Conservation (phyloP, 2,888 invertebrate species). For the Dastarcus helophoroides region DNA sequence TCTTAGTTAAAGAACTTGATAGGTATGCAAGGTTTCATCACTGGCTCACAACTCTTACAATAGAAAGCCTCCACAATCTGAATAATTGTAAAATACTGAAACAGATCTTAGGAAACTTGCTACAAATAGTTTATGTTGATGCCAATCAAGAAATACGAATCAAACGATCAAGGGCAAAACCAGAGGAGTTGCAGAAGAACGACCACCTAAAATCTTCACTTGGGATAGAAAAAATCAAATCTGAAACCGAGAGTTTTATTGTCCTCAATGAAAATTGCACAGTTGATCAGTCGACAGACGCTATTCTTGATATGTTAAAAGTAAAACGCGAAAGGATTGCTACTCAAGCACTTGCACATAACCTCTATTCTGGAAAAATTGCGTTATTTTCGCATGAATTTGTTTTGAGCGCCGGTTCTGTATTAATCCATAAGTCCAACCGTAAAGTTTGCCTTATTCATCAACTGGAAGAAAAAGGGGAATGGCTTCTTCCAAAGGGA, state of each 20-base stretch:
- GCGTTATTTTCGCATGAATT: neutral
- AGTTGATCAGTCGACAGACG: neutral
- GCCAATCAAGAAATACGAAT: too few relatives aligned
- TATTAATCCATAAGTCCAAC: slow-evolving; percentile 1
- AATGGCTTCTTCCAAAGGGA: neutral
- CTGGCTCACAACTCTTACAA: neutral
- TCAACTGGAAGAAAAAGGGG: neutral
- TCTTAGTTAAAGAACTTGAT: neutral
- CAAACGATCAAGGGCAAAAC: too few relatives aligned
- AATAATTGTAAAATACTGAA: neutral
- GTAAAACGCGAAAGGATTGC: neutral
- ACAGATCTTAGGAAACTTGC: neutral
- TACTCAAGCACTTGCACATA: neutral
- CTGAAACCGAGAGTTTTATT: neutral
- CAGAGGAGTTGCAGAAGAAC: too few relatives aligned
- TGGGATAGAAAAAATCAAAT: neutral
- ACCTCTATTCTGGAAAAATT: neutral
- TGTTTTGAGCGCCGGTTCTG: slow-evolving; percentile 1
- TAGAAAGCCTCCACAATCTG: neutral
- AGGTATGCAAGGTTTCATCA: neutral
- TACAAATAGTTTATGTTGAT: slow-evolving; percentile 1
- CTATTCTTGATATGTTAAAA: slow-evolving; percentile 1
- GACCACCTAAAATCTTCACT: slow-evolving; percentile 1
- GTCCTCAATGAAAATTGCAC: neutral
- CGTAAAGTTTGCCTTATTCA: neutral